These are phyloP conservation scores for Linurgus olivaceus DNA, from an alignment of 2,797 vertebrate genomes.

Conservation along the genomic window DNA sequence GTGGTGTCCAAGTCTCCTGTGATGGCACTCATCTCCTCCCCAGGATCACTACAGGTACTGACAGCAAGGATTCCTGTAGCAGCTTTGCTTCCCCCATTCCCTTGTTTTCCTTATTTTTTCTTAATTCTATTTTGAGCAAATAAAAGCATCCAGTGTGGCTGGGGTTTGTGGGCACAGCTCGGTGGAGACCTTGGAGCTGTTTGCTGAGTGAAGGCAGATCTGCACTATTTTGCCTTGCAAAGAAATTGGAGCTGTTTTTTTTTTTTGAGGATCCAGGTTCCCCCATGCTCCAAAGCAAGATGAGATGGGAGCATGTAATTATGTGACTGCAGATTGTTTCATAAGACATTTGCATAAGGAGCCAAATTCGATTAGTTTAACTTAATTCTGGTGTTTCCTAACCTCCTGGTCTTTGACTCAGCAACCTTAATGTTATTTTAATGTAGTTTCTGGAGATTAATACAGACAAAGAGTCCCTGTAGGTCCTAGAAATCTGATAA, in stretches of 20 bases:
- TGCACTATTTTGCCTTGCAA: background rate
- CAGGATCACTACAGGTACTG: background rate
- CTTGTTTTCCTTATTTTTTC: background rate
- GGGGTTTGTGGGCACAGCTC: background rate
- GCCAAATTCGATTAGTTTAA: constrained; percentile 24
- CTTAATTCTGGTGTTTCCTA: constrained; percentile 25
- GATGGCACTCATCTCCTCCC: background rate
- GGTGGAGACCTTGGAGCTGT: background rate
- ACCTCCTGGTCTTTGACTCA: constrained; percentile 6
- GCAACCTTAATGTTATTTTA: constrained; percentile 42
- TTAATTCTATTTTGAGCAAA: background rate
- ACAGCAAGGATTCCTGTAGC: rapidly evolving
- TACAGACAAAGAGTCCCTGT: background rate
- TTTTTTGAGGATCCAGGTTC: background rate
- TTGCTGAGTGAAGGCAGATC: background rate
- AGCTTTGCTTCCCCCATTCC: background rate
- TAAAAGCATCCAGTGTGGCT: background rate
- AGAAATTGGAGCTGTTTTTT: background rate
- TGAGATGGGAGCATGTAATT: background rate
- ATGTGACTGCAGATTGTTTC: background rate
- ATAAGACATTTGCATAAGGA: constrained; percentile 26
- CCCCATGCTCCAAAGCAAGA: background rate
- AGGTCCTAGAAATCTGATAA: constrained; percentile 41
- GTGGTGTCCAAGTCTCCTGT: rapidly evolving
- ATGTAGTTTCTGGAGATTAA: constrained; percentile 23